These are phyloP conservation scores for Coracopsis vasa DNA, from an alignment of 2,113 vertebrate species.

Conservation along the genomic window DNA sequence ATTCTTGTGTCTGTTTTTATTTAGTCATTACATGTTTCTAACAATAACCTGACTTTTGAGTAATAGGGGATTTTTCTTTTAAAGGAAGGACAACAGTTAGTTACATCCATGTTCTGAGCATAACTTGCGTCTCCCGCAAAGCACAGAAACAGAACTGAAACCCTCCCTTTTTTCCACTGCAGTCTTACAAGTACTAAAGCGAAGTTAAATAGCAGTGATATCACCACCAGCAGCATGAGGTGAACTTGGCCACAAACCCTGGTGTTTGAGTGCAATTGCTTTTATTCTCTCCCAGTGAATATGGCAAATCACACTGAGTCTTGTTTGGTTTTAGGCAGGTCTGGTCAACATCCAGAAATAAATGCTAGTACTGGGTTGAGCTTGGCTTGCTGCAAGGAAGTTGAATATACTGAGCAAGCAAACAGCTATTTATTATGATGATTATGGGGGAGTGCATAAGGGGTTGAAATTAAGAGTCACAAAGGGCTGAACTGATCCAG, in stretches of 20 bases:
- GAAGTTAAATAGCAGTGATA: not conserved
- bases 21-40: not conserved
- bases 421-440: slow-evolving; percentile 34
- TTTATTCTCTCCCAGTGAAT: slow-evolving; percentile 22
- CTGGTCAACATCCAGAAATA: slow-evolving; percentile 34
- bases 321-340: slow-evolving; percentile 23
- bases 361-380: slow-evolving; percentile 12
- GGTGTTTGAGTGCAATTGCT: not conserved
- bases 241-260: slow-evolving; percentile 22
- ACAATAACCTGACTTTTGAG: not conserved
- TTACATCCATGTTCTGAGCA: not conserved
- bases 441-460: not conserved
- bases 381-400: slow-evolving; percentile 34
- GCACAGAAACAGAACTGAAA: not conserved
- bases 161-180: not conserved
- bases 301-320: not conserved
- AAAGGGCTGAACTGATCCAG: slow-evolving; percentile 25
- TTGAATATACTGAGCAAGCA: slow-evolving; percentile 23
- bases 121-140: not conserved
- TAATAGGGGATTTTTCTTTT: not conserved
- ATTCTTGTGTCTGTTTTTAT: not conserved
- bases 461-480: slow-evolving; percentile 36
- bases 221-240: slow-evolving; percentile 34
- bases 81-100: not conserved
- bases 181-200: not conserved